A percentile compares a stretch with the other conserved stretches of the same genome.
These are phyloP conservation scores for Gorsachius magnificus DNA, from an alignment of 2,797 vertebrate species.

Conservation along the genomic window DNA sequence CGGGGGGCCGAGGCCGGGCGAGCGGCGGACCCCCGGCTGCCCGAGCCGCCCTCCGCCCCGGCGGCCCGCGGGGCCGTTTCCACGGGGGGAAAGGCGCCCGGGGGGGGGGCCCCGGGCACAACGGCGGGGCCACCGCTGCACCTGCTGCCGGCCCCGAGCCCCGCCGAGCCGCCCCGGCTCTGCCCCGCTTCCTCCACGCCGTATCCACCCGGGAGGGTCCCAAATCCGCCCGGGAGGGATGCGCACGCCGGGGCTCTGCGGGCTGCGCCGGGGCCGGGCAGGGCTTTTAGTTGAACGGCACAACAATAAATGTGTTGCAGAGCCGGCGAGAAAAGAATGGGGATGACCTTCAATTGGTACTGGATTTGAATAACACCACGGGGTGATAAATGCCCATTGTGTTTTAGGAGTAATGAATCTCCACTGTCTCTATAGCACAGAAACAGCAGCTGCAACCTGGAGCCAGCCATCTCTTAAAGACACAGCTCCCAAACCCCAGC, in stretches of 20 bases:
- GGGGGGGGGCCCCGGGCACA: too few relatives aligned
- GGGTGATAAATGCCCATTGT: conserved; percentile 99
- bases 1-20: neutral
- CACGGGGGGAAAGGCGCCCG: conserved; percentile 37
- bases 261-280: conserved; percentile 80
- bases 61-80: conserved; percentile 39
- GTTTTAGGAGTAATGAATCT: conserved; percentile 99
- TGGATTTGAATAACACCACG: conserved; percentile 99
- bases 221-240: conserved; percentile 68
- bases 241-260: conserved; percentile 78
- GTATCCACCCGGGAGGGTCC: conserved; percentile 42
- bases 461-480: conserved; percentile 93
- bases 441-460: conserved; percentile 93
- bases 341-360: conserved; percentile 97
- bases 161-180: neutral
- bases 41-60: neutral
- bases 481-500: conserved; percentile 77
- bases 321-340: conserved; percentile 88
- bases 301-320: conserved; percentile 91
- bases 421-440: conserved; percentile 91
- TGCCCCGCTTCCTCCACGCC: conserved; percentile 14
- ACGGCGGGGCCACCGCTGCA: neutral
- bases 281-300: conserved; percentile 86
- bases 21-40: neutral
- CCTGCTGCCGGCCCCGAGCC: neutral